These are phyloP conservation scores for Numida meleagris DNA, from an alignment of 2,113 vertebrate species.

Conservation along the genomic window DNA sequence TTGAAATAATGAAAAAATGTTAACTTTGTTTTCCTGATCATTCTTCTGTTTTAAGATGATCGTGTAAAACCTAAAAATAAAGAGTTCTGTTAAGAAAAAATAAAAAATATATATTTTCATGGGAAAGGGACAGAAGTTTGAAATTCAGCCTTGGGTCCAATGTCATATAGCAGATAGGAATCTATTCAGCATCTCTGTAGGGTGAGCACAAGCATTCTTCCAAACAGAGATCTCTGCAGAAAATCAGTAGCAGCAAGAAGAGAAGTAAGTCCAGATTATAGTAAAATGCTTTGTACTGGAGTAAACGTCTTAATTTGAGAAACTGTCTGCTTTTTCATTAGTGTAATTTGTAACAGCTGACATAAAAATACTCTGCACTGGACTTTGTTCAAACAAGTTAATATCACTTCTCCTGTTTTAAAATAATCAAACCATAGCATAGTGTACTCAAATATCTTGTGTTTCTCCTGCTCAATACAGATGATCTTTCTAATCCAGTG, in stretches of 20 bases:
- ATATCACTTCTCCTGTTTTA: constrained; percentile 20
- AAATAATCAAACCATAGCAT: constrained; percentile 2
- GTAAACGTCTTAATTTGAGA: constrained; percentile 14
- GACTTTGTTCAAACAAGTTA: constrained; percentile 48
- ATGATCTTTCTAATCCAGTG: not conserved
- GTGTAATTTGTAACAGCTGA: constrained; percentile 14
- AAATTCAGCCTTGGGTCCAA: not conserved
- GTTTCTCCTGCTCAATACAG: not conserved
- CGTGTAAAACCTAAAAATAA: not conserved
- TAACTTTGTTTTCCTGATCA: not conserved
- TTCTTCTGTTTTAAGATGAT: not conserved
- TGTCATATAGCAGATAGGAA: not conserved
- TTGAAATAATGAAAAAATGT: not conserved
- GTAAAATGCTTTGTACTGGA: not conserved
- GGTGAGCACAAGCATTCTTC: not conserved
- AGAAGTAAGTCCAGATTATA: not conserved
- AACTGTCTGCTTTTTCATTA: constrained; percentile 13
- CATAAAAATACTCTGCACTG: not conserved
- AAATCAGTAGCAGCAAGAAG: not conserved
- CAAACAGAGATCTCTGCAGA: not conserved
- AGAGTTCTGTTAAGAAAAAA: not conserved
- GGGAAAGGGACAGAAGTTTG: not conserved
- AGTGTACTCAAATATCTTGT: not conserved
- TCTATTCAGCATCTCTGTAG: not conserved
- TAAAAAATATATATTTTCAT: not conserved